Evolutionary conservation across 2,797 vertebrate species (phyloP), one percentile per base, ranked within the genome.

Genomic region (Cephalopachus bancanus): DNA sequence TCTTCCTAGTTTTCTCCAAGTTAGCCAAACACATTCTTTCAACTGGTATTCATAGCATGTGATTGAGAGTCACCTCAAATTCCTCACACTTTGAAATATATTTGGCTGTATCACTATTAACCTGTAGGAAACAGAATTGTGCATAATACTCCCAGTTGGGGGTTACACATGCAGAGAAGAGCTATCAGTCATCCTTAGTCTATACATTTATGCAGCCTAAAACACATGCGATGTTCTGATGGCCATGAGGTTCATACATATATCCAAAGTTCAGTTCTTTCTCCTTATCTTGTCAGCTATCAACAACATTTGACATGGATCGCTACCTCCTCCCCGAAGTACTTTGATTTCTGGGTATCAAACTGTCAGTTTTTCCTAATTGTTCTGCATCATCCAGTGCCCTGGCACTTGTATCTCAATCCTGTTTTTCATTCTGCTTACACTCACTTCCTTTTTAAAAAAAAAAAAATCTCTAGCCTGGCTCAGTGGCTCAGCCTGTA

Each of bases 291-390:
- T 30, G 22, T 3, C 81, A 10, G 57, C 64, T 37, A 37, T 67
- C 57, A 81, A 7, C 33, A 44, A 20, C 62, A 90, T 37, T 72
- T 28, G 53, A 49, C 30, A 85, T 53, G 72, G 71, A 93, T 80
- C 88, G 72, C 49, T 92, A 57, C 59, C 28, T 90, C 71, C 49
- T 96, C 44, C 91, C 80, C 81, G 15, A 81, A 92, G 84, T 26
- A 75, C 62, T 94, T 83, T 93, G 30, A 26, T 93, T 91, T 76
- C 33, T 33, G 12, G 59, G 10, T 51, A 91, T 59, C 65, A 74
- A 83, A 72, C 28, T 89, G 78, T 53, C 55, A 53, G 33, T 64
- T 64, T 76, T 81, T 94, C 33, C 7, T 62, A 28, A 80, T 81
- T 92, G 33, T 51, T 92, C 57, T 80, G 75, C 44, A 76, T 17